Conservation (phyloP, 2,113 vertebrate genomes). For the Thalassoma bifasciatum region DNA sequence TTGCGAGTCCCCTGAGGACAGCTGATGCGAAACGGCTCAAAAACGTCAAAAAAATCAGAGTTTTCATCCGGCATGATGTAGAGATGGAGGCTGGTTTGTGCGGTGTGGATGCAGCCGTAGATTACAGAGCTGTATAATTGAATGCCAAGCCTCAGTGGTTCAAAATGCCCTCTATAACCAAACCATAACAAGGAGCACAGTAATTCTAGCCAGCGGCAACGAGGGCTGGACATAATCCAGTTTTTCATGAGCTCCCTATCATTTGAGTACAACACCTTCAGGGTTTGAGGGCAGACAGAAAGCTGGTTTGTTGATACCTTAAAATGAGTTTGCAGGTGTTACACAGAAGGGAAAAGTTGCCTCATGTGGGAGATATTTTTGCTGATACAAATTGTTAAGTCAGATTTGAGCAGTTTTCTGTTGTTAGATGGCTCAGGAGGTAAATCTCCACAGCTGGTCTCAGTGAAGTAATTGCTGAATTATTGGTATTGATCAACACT, state of each 20-base stretch:
- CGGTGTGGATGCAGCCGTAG: constrained; percentile 28
- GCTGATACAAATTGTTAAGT: no score
- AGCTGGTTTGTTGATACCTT: constrained; percentile 27
- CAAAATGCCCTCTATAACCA: constrained; percentile 65
- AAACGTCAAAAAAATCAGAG: not conserved
- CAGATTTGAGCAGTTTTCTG: no score
- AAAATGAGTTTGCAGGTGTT: constrained; percentile 39
- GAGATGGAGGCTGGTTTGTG: constrained; percentile 4
- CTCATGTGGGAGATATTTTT: not conserved
- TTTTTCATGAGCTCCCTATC: constrained; percentile 72
- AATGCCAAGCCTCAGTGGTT: constrained; percentile 68
- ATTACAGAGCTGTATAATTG: constrained; percentile 69
- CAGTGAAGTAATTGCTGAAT: constrained; percentile 35
- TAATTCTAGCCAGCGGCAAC: constrained; percentile 74
- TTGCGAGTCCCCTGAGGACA: constrained; percentile 12
- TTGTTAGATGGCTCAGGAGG: not conserved
- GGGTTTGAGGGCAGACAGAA: constrained; percentile 47
- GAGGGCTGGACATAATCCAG: constrained; percentile 64
- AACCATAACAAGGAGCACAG: constrained; percentile 76
- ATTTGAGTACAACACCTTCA: constrained; percentile 54
- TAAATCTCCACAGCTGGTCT: constrained; percentile 19
- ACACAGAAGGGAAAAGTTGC: not conserved
- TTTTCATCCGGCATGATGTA: constrained; percentile 11
- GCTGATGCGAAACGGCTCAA: not conserved
- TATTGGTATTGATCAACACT: constrained; percentile 45